Conservation (phyloP, 2,113 vertebrate species). For the Erinaceus europaeus region DNA sequence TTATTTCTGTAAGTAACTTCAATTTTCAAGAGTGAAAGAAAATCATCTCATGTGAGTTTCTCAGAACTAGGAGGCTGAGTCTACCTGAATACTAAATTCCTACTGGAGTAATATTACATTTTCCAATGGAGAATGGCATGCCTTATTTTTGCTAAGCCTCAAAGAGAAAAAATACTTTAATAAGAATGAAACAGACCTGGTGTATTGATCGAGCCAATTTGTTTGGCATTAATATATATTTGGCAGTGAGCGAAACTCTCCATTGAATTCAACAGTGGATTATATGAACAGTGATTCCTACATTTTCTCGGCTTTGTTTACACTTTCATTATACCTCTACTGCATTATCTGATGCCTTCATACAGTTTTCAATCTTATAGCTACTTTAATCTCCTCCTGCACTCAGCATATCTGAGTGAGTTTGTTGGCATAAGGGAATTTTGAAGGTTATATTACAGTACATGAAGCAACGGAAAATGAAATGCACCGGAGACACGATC, state of each 20-base stretch:
- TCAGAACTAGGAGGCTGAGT: constrained; percentile 26
- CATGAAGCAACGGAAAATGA: constrained; percentile 95
- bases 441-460: constrained; percentile 93
- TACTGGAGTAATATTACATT: constrained; percentile 58
- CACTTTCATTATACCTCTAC: constrained; percentile 88
- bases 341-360: constrained; percentile 88
- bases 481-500: constrained; percentile 93
- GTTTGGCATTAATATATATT: constrained; percentile 84
- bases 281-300: constrained; percentile 85
- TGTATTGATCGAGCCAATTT: constrained; percentile 80
- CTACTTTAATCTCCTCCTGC: constrained; percentile 89
- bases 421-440: constrained; percentile 91
- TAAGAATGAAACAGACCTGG: constrained; percentile 67
- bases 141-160: constrained; percentile 58
- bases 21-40: constrained; percentile 59
- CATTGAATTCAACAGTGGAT: constrained; percentile 82
- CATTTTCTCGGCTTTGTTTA: constrained; percentile 90
- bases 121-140: constrained; percentile 58
- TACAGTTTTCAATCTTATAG: constrained; percentile 88
- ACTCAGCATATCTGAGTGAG: constrained; percentile 86
- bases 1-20: constrained; percentile 76
- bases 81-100: constrained; percentile 52
- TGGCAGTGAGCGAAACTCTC: constrained; percentile 79
- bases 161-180: constrained; percentile 73
- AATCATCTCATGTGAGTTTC: constrained; percentile 36